phyloP scores from a whole-genome alignment of 1,140 invertebrate species.

The Rhysida immarginata region DNA sequence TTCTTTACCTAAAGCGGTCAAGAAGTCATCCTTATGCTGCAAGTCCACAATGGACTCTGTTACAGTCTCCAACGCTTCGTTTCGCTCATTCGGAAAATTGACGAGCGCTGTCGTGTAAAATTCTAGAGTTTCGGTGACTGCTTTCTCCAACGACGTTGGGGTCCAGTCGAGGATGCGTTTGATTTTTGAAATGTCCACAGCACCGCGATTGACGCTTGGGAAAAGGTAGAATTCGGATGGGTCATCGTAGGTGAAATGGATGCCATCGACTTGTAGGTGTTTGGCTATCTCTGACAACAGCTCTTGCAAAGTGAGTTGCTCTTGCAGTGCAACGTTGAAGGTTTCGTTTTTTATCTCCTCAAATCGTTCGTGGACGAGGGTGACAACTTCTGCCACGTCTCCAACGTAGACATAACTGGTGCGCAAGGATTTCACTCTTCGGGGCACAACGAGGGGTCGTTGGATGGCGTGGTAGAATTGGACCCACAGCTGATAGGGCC shows the following conservation, averaged over 20 bases:
- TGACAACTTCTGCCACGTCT: conserved; percentile 31
- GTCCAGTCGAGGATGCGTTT: conserved; percentile 25
- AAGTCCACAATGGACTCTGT: conserved; percentile 11
- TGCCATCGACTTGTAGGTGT: conserved; percentile 17
- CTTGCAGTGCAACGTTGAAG: conserved; percentile 31
- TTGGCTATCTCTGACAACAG: conserved; percentile 22
- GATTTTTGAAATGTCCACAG: conserved; percentile 29
- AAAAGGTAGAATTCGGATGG: conserved; percentile 25
- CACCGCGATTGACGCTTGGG: conserved; percentile 32
- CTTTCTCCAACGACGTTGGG: conserved; percentile 25
- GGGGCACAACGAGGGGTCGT: conserved; percentile 26
- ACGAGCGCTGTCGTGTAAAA: conserved; percentile 29
- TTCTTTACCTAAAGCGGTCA: too few species aligned
- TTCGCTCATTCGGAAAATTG: conserved; percentile 18
- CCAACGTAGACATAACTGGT: conserved; percentile 34
- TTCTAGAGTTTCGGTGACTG: conserved; percentile 25
- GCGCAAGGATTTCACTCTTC: conserved; percentile 20
- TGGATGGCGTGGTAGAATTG: conserved; percentile 22
- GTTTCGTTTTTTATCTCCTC: conserved; percentile 23
- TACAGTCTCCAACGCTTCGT: conserved; percentile 14
- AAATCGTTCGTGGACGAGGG: conserved; percentile 17
- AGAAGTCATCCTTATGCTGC: too few species aligned
- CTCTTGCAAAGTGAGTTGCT: conserved; percentile 23
- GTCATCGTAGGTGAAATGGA: conserved; percentile 16
- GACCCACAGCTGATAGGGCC: conserved; percentile 37